Evolutionary conservation across 2,888 invertebrate species (phyloP), one percentile per base, ranked within the genome.

Genomic region (Drosophila meridiana): DNA sequence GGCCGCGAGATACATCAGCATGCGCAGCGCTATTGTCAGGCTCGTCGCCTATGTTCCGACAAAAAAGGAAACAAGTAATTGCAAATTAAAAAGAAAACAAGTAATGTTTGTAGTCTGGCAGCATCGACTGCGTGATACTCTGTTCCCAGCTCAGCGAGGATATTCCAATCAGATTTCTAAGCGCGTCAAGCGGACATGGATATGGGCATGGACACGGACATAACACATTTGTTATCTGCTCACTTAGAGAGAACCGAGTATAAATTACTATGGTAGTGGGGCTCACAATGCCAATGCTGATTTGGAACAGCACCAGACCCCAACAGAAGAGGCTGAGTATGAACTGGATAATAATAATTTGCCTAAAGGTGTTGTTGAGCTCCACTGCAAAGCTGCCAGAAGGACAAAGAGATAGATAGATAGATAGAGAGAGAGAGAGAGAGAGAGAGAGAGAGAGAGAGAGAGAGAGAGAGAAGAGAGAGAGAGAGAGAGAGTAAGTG

Each of bases 311-410:
- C 0, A 88, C 77, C 47, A 91, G 74, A 0, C 92, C 91, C 78
- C 84, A 81, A 34, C 75, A 68, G 0, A 92, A 57, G 8, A 92
- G 80, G 50, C 91, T 92, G 1, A 92, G 48, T 28, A 90, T 8
- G 60, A 92, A 92, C 63, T 92, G 92, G 4, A 85, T 61, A 4
- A 92, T 65, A n/a, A 83, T 87, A 3, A 91, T 71, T n/a, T 92
- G 91, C 14, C 78, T 74, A 40, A 76, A 92, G 13, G 82, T 78
- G n/a, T 75, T 67, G 40, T 89, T 87, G 0, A 92, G 14, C 9
- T 87, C 83, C 11, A n/a, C 7, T 4, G 84, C 79, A 48, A 76
- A 92, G 5, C 92, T 92, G 66, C 0, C 47, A 58, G 28, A 38
- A 4, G 34, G 13, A 30, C 14, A 42, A 9, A n/a, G 28, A 42